Percentiles rank a stretch among this genome's conserved stretches.
phyloP scores from a whole-genome alignment of 2,888 invertebrate species.

The Chironomus tentans region DNA sequence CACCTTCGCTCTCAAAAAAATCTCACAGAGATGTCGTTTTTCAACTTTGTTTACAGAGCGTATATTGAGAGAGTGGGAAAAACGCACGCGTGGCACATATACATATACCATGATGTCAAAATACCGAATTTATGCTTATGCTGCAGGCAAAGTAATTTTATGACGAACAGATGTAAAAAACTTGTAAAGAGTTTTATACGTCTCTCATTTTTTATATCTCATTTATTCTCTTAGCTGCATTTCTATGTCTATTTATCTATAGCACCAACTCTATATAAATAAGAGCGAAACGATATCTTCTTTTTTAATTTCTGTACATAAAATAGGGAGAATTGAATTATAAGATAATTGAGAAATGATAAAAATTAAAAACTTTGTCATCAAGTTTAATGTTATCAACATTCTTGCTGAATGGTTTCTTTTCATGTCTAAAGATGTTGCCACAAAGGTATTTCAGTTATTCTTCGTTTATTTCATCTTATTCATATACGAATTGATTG shows the following conservation, averaged over 20 bases:
- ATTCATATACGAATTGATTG: too few species aligned
- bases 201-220: not conserved
- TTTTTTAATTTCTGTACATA: not conserved
- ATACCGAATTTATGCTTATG: not conserved
- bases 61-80: not conserved
- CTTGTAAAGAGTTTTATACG: not conserved
- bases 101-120: not conserved
- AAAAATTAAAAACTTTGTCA: constrained; percentile 17
- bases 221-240: not conserved
- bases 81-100: constrained; percentile 22
- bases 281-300: not conserved
- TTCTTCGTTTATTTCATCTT: not conserved
- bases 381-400: not conserved
- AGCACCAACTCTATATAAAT: too few species aligned
- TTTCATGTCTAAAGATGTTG: not conserved
- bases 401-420: not conserved
- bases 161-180: not conserved
- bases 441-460: not conserved
- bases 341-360: constrained; percentile 23
- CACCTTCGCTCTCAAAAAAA: not conserved
- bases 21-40: not conserved
- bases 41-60: too few species aligned
- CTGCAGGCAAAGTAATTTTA: not conserved
- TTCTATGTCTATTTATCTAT: too few species aligned
- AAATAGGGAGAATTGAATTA: constrained; percentile 11